These are phyloP conservation scores for Bellardia bayeri DNA, from an alignment of 2,888 invertebrate species.

Conservation along the genomic window DNA sequence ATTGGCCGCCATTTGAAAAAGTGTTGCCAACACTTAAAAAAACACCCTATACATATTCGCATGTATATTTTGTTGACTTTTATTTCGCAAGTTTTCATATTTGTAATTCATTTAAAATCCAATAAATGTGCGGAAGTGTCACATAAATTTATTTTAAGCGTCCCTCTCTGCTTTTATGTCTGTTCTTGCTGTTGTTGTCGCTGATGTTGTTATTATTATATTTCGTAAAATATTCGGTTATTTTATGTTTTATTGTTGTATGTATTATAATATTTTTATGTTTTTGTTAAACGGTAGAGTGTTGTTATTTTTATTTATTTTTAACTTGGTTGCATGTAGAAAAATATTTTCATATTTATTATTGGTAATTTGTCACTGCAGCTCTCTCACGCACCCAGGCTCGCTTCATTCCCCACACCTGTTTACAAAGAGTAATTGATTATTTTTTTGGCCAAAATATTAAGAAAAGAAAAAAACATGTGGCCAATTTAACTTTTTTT, in stretches of 20 bases:
- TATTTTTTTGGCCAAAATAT: not conserved
- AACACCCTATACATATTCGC: too few relatives aligned
- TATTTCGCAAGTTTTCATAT: conserved; percentile 32
- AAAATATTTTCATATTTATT: conserved; percentile 43
- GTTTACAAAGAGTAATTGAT: not conserved
- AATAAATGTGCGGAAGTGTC: conserved; percentile 64
- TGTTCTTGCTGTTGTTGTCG: conserved; percentile 16
- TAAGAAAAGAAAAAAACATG: too few relatives aligned
- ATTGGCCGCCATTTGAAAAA: too few relatives aligned
- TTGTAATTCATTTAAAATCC: conserved; percentile 61
- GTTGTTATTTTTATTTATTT: conserved; percentile 39
- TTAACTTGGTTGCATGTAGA: conserved; percentile 25
- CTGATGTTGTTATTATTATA: conserved; percentile 1
- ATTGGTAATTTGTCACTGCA: conserved; percentile 37
- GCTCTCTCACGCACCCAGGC: not conserved
- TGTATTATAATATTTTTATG: not conserved
- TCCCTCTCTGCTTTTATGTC: not conserved
- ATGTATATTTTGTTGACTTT: conserved; percentile 12
- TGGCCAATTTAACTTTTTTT: too few relatives aligned
- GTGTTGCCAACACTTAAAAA: too few relatives aligned
- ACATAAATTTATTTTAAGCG: conserved; percentile 55
- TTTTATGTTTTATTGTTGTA: conserved; percentile 16
- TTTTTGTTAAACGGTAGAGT: not conserved
- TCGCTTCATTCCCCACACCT: not conserved
- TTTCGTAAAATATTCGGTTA: conserved; percentile 18